Evolutionary conservation across 1,140 invertebrate species (phyloP), one percentile per base, ranked within the genome.

Genomic region (Nasonia giraulti): DNA sequence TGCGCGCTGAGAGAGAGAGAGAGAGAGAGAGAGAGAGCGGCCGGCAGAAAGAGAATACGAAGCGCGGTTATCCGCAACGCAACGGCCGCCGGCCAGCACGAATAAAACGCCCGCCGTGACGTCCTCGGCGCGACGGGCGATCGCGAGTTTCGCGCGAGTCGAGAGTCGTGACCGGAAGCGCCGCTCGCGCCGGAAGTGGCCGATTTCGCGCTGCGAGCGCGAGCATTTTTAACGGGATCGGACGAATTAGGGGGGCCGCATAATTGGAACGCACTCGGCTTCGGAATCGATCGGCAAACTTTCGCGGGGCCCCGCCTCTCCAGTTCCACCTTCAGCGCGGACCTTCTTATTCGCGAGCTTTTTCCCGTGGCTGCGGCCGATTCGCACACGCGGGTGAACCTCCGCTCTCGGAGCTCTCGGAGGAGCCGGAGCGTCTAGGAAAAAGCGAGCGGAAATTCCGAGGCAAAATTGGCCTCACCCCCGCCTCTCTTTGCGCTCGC

Each of bases 131-230:
- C 10, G 33, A 37, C 3, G 33, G 5, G 75, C 74, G 76, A 20
- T 68, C 74, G 83, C 74, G 83, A 88, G 86, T 88, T 88, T 89
- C 85, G 85, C 87, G 89, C 88, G 87, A 37, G 3, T 37, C 33
- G 86, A 85, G 82, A 87, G 88, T n/a, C n/a, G n/a, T 92, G 92
- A 92, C 91, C 92, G 91, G 92, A 92, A 92, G 89, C 89, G 88
- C 80, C 88, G 88, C 89, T 90, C 89, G 88, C 90, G 88, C 90
- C 89, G 91, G 91, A 91, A 92, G 90, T 89, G 87, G 89, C 86
- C 92, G 91, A 92, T 92, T 92, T 92, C 89, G 89, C 88, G 88
- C 88, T 86, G 87, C 78, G 80, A 11, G 47, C 71, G 66, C 14
- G 87, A 37, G 66, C 81, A 44, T 44, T 84, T 66, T 83, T 88